A percentile compares a stretch with the other conserved stretches of the same genome.
phyloP scores from a whole-genome alignment of 1,140 invertebrate species.

The Parapsyche elsis region DNA sequence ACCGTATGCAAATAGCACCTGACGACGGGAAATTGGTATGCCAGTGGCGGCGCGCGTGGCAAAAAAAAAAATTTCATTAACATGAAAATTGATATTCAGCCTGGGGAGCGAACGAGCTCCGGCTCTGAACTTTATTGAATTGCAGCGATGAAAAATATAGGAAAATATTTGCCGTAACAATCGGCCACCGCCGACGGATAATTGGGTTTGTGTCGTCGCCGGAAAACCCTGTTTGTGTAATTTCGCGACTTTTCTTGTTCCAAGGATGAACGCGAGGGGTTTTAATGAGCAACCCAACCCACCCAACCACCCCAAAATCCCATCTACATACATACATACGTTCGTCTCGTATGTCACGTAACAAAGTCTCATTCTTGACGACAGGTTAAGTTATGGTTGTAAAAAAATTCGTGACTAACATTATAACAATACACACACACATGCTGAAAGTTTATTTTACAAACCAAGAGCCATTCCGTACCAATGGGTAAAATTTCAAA shows the following conservation, averaged over 20 bases:
- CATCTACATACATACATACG: no score
- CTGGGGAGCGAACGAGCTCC: background rate
- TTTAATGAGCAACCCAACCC: slow-evolving; percentile 3
- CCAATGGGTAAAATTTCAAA: no score
- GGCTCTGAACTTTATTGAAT: slow-evolving; percentile 37
- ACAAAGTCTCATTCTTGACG: no score
- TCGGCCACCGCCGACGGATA: slow-evolving; percentile 11
- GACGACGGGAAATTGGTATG: slow-evolving; percentile 34
- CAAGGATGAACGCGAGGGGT: background rate
- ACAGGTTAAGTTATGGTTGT: no score
- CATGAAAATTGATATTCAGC: slow-evolving; percentile 41
- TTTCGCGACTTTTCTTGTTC: slow-evolving; percentile 26
- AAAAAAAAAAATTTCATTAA: slow-evolving; percentile 31
- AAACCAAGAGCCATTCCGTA: no score
- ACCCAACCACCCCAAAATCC: no score
- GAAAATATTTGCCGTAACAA: slow-evolving; percentile 44
- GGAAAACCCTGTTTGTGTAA: slow-evolving; percentile 36
- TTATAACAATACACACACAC: no score
- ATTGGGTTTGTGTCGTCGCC: slow-evolving; percentile 33
- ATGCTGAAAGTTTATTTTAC: no score
- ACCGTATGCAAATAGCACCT: slow-evolving; percentile 24
- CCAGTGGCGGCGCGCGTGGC: background rate
- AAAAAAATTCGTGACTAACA: no score
- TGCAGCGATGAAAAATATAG: slow-evolving; percentile 42
- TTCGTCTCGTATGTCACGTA: no score